Base-by-base conservation (phyloP, 2,888 invertebrate species). In the Nymphalis c-album region DNA sequence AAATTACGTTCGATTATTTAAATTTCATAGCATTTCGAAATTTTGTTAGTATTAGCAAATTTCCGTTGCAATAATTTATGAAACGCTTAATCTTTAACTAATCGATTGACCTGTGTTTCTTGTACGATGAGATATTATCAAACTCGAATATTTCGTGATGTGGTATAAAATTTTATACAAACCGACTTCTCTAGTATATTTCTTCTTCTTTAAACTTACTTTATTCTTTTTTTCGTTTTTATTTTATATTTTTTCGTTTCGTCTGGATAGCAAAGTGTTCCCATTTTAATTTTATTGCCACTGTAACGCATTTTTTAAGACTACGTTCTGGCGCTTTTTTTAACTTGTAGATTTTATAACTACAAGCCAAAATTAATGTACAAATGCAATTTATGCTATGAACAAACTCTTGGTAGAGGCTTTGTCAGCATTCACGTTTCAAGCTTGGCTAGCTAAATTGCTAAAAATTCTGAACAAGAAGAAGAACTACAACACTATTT, bases 401-500 rank as follows among this genome's bases (percentile, higher is more conserved):
- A 87, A 88, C 74, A 90, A 90, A 77, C 77, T 76, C 69, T 77
- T 91, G 74, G 81, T 78, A 40, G 82, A 86, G 48, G 75, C 87
- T 72, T 72, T 89, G 69, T 89, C 91, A 26, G 82, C 82, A 5
- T 91, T 79, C 68, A 79, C 80, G 8, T 89, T 91, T 71, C 90
- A 86, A 75, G 78, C 83, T 53, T 91, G 91, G 91, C 72, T 91
- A 61, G 85, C 85, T 50, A 80, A 77, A 88, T 91, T 63, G 76
- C 75, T 63, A 87, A 86, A 72, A 85, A 86, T 64, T 86, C 85
- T 68, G 84, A 85, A 63, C 76, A 78, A 66, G 80, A 80, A 69
- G 71, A 71, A 48, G 70, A 74, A 7, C 63, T 71, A n/a, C n/a
- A n/a, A n/a, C n/a, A n/a, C n/a, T 22, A 22, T 22, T 22, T 22